Percentiles rank a stretch among this genome's conserved stretches.
Conservation (phyloP, 1,140 invertebrate species). For the Anastatus disparis region DNA sequence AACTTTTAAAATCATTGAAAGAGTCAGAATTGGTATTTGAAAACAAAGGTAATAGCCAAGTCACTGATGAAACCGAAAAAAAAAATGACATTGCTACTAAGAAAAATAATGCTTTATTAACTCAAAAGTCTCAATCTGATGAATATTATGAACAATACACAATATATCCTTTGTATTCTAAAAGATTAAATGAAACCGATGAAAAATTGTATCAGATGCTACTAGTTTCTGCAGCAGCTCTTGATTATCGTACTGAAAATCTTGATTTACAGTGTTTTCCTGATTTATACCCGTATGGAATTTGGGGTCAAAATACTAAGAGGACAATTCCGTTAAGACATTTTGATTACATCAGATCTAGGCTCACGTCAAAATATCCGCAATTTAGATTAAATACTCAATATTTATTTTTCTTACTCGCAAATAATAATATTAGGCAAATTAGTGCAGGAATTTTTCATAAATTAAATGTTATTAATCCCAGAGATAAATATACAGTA, state of each 20-base stretch:
- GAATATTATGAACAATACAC: too few species aligned
- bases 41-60: too few species aligned
- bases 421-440: constrained; percentile 50
- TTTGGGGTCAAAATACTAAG: constrained; percentile 47
- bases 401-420: constrained; percentile 50
- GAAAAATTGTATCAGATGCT: constrained; percentile 54
- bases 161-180: too few species aligned
- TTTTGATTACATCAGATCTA: constrained; percentile 48
- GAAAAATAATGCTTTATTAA: too few species aligned
- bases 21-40: too few species aligned
- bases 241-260: constrained; percentile 42
- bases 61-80: too few species aligned
- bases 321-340: constrained; percentile 38
- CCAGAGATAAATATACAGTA: constrained; percentile 44
- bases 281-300: too few species aligned
- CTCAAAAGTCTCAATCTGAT: too few species aligned
- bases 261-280: constrained; percentile 54
- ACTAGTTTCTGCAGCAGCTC: constrained; percentile 44
- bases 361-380: constrained; percentile 47
- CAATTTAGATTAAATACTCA: constrained; percentile 51
- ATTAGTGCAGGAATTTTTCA: constrained; percentile 50
- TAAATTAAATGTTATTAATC: constrained; percentile 51
- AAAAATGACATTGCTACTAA: too few species aligned
- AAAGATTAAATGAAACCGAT: too few species aligned
- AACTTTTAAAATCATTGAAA: too few species aligned